Evolutionary conservation across 2,888 invertebrate species (phyloP), one percentile per base, ranked within the genome.

Genomic region (Agyllia agylla): DNA sequence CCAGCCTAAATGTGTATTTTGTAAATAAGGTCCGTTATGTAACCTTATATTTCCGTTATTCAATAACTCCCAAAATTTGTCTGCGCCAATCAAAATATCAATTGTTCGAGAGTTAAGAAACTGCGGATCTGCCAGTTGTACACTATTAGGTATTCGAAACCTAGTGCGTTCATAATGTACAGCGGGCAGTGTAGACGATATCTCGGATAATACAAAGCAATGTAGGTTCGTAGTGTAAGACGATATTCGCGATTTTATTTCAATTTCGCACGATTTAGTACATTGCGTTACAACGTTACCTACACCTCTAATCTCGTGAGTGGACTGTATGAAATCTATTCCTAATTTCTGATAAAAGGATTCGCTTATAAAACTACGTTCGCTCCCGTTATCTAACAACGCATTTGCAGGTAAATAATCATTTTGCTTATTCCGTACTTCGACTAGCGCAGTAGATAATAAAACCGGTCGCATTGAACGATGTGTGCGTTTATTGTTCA

Each of bases 1-100:
- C 93, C 93, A 94, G 0, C 94, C 94, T 82, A 94, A 80, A 24
- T 85, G 57, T 8, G 94, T 92, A 49, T 93, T 89, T 64, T 92
- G 91, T 70, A 94, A 78, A 64, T 78, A 92, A 5, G 94, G 94
- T 9, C 93, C 93, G 27, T 38, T 88, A 35, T 79, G 81, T 79
- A 94, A 84, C 27, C 82, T 17, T 15, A 93, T 90, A 81, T 86
- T 89, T 4, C 82, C 86, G 8, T 87, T 15, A 5, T n/a, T 73
- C 20, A 93, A 79, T 35, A 93, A 85, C 15, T 93, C 91, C 92
- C 93, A 93, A 84, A 92, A 92, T 13, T 78, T 70, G 86, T 91
- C 90, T 27, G 92, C 92, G 15, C 92, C 92, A 33, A 93, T 89
- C 31, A 93, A 79, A 33, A 77, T 77, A 33, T 77, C 77, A 11